These are phyloP conservation scores for Acanthopagrus latus DNA, from an alignment of 2,797 vertebrate genomes.

Conservation along the genomic window DNA sequence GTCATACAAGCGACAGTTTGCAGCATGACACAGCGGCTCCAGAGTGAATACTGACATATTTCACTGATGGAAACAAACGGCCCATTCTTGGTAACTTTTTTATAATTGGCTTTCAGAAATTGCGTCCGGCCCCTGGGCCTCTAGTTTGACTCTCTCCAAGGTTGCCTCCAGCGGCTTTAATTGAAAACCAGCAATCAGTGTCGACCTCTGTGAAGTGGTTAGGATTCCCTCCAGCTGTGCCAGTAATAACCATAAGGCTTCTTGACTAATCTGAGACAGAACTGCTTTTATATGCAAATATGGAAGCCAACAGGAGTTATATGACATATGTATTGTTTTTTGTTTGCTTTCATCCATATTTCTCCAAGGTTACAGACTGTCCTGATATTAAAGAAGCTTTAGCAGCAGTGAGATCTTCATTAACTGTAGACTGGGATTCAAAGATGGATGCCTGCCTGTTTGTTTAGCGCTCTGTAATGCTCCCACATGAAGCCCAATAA, in stretches of 20 bases:
- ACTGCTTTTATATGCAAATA: background rate
- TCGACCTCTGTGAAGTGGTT: background rate
- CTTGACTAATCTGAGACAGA: background rate
- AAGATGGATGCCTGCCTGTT: background rate
- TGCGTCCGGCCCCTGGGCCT: too few relatives aligned
- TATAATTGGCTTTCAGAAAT: background rate
- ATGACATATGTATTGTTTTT: background rate
- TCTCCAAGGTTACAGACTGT: background rate
- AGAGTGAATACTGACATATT: too few relatives aligned
- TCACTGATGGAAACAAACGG: too few relatives aligned
- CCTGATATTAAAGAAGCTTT: background rate
- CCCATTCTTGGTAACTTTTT: too few relatives aligned
- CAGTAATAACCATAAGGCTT: background rate
- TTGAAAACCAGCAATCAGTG: background rate
- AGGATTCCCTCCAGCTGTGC: background rate
- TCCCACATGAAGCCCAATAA: background rate
- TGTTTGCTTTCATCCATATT: background rate
- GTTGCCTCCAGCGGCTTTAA: background rate
- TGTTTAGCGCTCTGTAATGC: background rate
- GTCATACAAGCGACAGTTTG: too few relatives aligned
- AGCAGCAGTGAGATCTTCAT: background rate
- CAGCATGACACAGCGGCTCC: too few relatives aligned
- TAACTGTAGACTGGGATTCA: background rate
- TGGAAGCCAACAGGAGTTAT: background rate
- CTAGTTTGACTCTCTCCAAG: background rate